Percentiles rank a stretch among this genome's conserved stretches.
Evolutionary conservation across 2,113 vertebrate species (phyloP).

Genomic region (Paracanthobrama guichenoti): DNA sequence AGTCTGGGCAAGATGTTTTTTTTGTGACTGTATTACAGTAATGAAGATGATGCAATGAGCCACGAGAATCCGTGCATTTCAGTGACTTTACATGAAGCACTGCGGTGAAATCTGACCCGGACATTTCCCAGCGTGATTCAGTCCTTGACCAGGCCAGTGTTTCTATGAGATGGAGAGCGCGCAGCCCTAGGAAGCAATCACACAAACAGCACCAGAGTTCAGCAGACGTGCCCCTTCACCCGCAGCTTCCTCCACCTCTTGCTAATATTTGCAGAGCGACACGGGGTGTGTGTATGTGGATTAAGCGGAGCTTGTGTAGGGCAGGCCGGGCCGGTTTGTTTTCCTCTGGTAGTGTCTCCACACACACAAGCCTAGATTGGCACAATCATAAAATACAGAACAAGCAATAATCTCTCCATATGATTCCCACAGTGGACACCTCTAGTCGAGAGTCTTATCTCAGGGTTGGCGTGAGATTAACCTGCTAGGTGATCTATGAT

Average conservation of each 20-base stretch:
- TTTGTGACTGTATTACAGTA: not conserved
- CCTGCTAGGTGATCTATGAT: not conserved
- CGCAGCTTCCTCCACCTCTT: not conserved
- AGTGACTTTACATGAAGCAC: not conserved
- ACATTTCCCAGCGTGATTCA: not conserved
- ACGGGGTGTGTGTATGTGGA: slow-evolving; percentile 15
- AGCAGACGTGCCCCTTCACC: slow-evolving; percentile 19
- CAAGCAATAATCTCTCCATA: slow-evolving; percentile 9
- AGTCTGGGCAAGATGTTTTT: not conserved
- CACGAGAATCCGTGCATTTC: not conserved
- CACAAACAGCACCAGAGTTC: slow-evolving; percentile 14
- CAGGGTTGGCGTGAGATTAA: not conserved
- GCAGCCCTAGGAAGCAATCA: not conserved
- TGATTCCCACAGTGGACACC: not conserved
- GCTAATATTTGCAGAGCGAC: slow-evolving; percentile 8
- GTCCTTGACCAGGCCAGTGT: not conserved
- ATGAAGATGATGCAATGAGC: no score
- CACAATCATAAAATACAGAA: slow-evolving; percentile 49
- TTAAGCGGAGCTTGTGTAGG: slow-evolving; percentile 32
- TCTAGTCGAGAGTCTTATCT: slow-evolving; percentile 1
- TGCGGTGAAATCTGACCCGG: not conserved
- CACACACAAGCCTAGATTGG: slow-evolving; percentile 39
- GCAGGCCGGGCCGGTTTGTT: not conserved
- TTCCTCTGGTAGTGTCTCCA: slow-evolving; percentile 25
- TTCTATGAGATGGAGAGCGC: not conserved